Percentiles rank a stretch among this genome's conserved stretches.
Conservation (phyloP, 2,797 vertebrate genomes). For the Gouania willdenowi region DNA sequence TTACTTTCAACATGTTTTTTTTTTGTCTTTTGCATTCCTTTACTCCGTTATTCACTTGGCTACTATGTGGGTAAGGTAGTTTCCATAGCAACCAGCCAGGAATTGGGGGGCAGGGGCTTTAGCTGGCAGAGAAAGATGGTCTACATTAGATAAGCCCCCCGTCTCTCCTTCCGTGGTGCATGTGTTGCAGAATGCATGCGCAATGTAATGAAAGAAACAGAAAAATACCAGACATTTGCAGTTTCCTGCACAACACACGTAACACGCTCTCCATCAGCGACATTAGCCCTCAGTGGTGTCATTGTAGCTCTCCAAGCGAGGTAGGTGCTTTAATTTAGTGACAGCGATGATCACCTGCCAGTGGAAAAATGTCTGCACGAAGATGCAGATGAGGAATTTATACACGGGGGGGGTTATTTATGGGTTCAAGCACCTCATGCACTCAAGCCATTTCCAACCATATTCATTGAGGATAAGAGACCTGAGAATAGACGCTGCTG, state of each 20-base stretch:
- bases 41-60: constrained; percentile 41
- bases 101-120: constrained; percentile 65
- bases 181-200: constrained; percentile 11
- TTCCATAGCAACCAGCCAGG: constrained; percentile 74
- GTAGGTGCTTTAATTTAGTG: constrained; percentile 46
- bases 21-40: constrained; percentile 28
- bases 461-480: neutral
- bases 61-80: constrained; percentile 59
- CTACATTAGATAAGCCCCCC: constrained; percentile 47
- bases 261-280: constrained; percentile 14
- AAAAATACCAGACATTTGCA: constrained; percentile 25
- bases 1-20: constrained; percentile 12
- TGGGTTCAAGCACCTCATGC: constrained; percentile 37
- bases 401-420: constrained; percentile 43
- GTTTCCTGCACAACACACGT: constrained; percentile 6
- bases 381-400: constrained; percentile 11
- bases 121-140: constrained; percentile 57
- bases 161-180: neutral
- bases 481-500: constrained; percentile 5
- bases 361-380: constrained; percentile 30
- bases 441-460: constrained; percentile 27
- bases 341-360: constrained; percentile 44
- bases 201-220: constrained; percentile 30
- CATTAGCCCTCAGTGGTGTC: constrained; percentile 14
- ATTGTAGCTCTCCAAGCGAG: constrained; percentile 14